Evolutionary conservation across 2,888 invertebrate genomes (phyloP).

Genomic region (Clepsis dumicolana): DNA sequence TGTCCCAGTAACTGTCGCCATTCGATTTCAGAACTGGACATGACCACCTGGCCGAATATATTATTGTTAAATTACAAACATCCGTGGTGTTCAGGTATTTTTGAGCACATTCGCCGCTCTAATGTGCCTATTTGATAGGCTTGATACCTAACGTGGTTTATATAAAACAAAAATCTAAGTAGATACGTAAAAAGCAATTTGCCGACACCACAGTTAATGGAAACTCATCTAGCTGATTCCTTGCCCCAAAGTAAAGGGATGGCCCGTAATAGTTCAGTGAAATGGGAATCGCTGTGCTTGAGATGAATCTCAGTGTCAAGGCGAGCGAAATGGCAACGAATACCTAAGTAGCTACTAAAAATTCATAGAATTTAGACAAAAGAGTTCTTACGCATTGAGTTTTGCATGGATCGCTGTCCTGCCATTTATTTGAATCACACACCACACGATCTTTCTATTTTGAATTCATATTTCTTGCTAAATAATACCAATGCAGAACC

Average conservation of each 20-base stretch:
- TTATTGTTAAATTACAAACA: too few species aligned
- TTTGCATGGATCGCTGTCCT: not conserved
- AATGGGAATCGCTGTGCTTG: slow-evolving; percentile 10
- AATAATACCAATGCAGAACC: too few species aligned
- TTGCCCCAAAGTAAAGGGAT: slow-evolving; percentile 2
- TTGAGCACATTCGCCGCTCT: too few species aligned
- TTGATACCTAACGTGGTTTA: not conserved
- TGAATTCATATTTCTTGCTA: not conserved
- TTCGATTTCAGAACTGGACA: too few species aligned
- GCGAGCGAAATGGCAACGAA: not conserved
- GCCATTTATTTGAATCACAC: not conserved
- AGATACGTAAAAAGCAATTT: not conserved
- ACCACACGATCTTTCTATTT: not conserved
- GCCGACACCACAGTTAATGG: not conserved
- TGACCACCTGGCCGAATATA: too few species aligned
- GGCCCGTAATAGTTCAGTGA: slow-evolving; percentile 8
- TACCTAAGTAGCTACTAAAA: slow-evolving; percentile 14
- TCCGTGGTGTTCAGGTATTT: too few species aligned
- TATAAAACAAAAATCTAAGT: not conserved
- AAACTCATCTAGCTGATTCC: slow-evolving; percentile 4
- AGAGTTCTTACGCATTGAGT: not conserved
- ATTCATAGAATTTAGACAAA: slow-evolving; percentile 21
- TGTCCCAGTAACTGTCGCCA: too few species aligned
- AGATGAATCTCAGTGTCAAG: slow-evolving; percentile 17
- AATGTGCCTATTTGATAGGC: too few species aligned